These are phyloP conservation scores for Megalurothrips usitatus DNA, from an alignment of 2,888 invertebrate genomes.

Conservation along the genomic window DNA sequence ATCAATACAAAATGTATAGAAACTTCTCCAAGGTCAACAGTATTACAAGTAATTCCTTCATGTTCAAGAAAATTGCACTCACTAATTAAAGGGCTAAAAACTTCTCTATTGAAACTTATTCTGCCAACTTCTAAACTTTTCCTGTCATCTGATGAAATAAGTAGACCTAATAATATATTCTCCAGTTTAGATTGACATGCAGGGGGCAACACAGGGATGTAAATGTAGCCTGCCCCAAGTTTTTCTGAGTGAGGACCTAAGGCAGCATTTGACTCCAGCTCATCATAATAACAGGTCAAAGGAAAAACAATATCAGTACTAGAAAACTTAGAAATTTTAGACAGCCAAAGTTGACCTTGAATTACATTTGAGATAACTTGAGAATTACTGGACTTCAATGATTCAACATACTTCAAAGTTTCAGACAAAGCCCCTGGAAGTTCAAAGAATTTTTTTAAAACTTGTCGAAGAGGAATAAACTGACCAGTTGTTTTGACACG, in stretches of 20 bases:
- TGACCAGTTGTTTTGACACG: neutral
- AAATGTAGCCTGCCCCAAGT: neutral
- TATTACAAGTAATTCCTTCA: neutral
- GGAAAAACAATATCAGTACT: neutral
- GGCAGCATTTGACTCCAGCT: neutral
- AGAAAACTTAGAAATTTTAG: too few relatives aligned
- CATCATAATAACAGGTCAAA: neutral
- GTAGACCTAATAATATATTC: neutral
- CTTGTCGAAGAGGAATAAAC: neutral
- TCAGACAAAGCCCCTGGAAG: neutral
- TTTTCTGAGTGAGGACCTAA: neutral
- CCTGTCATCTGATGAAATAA: neutral
- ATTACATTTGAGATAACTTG: neutral
- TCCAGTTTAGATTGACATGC: neutral
- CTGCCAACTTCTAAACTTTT: neutral
- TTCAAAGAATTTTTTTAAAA: neutral
- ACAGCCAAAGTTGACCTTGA: neutral
- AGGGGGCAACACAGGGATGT: neutral
- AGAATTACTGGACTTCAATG: neutral
- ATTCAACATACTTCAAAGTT: neutral
- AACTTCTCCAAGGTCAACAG: neutral
- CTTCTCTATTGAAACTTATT: neutral
- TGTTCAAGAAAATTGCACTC: neutral
- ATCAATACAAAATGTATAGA: neutral
- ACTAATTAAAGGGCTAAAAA: neutral